Evolutionary conservation across 2,888 invertebrate species (phyloP), one percentile per base, ranked within the genome.

Genomic region (Hofmannophila pseudospretella): DNA sequence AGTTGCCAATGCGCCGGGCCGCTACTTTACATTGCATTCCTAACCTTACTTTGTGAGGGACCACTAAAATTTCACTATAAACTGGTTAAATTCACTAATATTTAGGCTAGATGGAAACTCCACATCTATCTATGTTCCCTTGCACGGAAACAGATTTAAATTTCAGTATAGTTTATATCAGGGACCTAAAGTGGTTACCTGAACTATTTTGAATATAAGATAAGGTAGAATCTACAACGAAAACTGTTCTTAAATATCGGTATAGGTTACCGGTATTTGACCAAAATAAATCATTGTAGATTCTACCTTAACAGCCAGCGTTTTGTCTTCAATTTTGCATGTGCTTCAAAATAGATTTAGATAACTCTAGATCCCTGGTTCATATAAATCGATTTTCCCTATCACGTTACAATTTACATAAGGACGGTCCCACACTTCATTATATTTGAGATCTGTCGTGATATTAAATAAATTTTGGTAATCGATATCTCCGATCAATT

Each of bases 381-480:
- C n/a, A 63, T 62, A 66, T 71, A 67, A 63, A 62, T 66, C 67
- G 58, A 51, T 54, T 76, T 74, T 69, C 49, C 67, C 75, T 82
- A 81, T 76, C 72, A 75, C 73, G 59, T 73, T 72, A 72, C 49
- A 73, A 68, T 73, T 65, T 72, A 81, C 74, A 81, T 68, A 68
- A 84, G 85, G 85, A 85, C 85, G 85, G 85, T 84, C 85, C 85
- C 84, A 79, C 79, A 78, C 79, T 70, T 79, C 67, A 70, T 70
- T 23, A 67, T 61, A 67, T 60, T 67, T 84, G 84, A 86, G 84
- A 86, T 85, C 84, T 78, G 70, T 69, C 68, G 58, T 54, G 62
- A 62, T 58, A 52, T 58, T 59, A 51, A 65, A 63, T 67, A 48
- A 66, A 70, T 73, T 76, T 75, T 69, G 67, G 66, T 75, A 61